Evolutionary conservation across 2,113 vertebrate species (phyloP).

Genomic region (Mugil cephalus): DNA sequence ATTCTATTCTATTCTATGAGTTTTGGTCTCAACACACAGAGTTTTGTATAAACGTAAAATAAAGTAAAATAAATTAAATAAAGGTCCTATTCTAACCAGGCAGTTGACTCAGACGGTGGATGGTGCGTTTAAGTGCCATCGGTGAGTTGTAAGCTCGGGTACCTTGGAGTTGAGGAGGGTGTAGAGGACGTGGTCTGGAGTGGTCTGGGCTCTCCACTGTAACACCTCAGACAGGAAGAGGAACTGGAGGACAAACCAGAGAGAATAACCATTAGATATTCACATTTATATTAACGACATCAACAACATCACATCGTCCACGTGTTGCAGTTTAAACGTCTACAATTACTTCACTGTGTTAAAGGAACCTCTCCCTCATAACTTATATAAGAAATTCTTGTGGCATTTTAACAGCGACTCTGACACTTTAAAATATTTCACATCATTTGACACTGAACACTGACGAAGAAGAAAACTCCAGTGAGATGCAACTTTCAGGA

Average conservation of each 20-base stretch:
- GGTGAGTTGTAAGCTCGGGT: no score
- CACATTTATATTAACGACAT: no score
- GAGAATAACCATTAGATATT: neutral
- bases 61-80: no score
- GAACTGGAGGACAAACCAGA: conserved; percentile 84
- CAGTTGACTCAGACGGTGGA: no score
- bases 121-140: no score
- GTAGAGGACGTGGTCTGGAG: conserved; percentile 95
- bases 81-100: no score
- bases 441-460: rapidly evolving
- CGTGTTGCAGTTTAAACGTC: no score
- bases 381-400: neutral
- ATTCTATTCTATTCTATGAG: no score
- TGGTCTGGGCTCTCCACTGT: conserved; percentile 98
- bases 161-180: conserved; percentile 94
- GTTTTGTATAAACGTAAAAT: no score
- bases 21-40: no score
- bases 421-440: neutral
- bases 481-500: neutral
- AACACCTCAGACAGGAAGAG: conserved; percentile 97
- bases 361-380: neutral
- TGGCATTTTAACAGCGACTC: neutral
- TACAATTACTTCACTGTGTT: neutral
- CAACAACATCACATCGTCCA: no score
- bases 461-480: neutral